Evolutionary conservation across 92 coral and sea anemone species (phyloP), one percentile per base, ranked within the genome.

Genomic region (Isaurus tuberculatus): DNA sequence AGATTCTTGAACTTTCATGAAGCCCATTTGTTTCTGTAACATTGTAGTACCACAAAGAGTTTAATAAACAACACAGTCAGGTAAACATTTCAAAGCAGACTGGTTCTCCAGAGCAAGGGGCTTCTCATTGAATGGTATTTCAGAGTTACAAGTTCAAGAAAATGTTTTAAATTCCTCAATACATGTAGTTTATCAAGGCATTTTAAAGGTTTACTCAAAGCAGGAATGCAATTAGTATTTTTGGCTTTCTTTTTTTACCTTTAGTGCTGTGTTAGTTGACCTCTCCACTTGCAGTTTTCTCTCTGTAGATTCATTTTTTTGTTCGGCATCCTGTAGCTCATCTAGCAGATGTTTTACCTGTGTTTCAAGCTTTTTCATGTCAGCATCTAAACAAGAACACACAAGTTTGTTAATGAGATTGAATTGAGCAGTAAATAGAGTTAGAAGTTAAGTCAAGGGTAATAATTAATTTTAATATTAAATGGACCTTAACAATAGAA

Each of bases 1-100:
- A 26, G 77, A 51, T 57, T 93, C 94, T 79, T 93, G 91, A 48
- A 89, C 86, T 60, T 89, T 91, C 57, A 93, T 80, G 87, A 86
- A 93, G 2, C 65, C 70, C 91, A 93, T 87, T 70, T 93, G 97
- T 60, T 91, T 91, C 97, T 93, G 83, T 16, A 22, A 57, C 32
- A 14, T 4, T n/a, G n/a, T n/a, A n/a, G n/a, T n/a, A n/a, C n/a
- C n/a, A n/a, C n/a, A n/a, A n/a, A n/a, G n/a, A n/a, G n/a, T n/a
- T n/a, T n/a, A n/a, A n/a, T n/a, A n/a, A n/a, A n/a, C n/a, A n/a
- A n/a, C n/a, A n/a, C n/a, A n/a, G n/a, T n/a, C n/a, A n/a, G n/a
- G n/a, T n/a, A n/a, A n/a, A n/a, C n/a, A n/a, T n/a, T n/a, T n/a
- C n/a, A n/a, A n/a, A n/a, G n/a, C n/a, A n/a, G n/a, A n/a, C n/a